phyloP scores from a whole-genome alignment of 2,797 vertebrate genomes.

The Clarias platycephalus region DNA sequence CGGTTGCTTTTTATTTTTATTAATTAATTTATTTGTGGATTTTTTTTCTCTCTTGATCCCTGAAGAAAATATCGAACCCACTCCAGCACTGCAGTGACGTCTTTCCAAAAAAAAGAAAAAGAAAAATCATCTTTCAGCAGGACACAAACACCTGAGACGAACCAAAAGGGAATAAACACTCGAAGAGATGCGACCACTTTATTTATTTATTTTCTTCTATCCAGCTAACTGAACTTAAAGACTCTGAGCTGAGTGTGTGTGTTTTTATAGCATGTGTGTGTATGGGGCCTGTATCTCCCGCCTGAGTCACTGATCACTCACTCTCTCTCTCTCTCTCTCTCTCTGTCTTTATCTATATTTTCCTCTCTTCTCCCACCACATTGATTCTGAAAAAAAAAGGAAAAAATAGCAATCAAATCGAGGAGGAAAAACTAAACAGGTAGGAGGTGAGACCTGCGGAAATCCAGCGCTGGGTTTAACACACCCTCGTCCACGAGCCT shows the following conservation, averaged over 20 bases:
- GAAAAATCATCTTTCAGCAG: conserved; percentile 18
- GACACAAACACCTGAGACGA: conserved; percentile 33
- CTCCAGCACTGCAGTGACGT: background rate
- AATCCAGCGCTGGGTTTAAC: conserved; percentile 11
- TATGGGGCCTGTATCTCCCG: conserved; percentile 56
- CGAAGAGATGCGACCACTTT: conserved; percentile 48
- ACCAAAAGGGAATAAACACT: conserved; percentile 45
- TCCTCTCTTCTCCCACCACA: conserved; percentile 48
- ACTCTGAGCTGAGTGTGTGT: conserved; percentile 45
- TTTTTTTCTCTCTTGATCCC: conserved; percentile 1
- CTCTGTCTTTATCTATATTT: background rate
- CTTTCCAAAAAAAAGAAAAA: conserved; percentile 9
- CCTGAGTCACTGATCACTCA: conserved; percentile 51
- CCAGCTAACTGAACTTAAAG: conserved; percentile 56
- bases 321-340: conserved; percentile 49
- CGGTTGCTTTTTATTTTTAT: conserved; percentile 25
- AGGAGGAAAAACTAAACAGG: background rate
- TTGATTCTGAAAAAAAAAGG: conserved; percentile 46
- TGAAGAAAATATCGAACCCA: background rate
- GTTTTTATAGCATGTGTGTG: conserved; percentile 66
- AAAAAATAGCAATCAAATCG: background rate
- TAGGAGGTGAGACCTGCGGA: background rate
- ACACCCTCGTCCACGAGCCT: background rate
- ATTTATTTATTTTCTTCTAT: conserved; percentile 43
- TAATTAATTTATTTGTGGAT: conserved; percentile 4